Percentiles rank a stretch among this genome's conserved stretches.
phyloP scores from a whole-genome alignment of 1,140 invertebrate genomes.

The Zaprionus africanus region DNA sequence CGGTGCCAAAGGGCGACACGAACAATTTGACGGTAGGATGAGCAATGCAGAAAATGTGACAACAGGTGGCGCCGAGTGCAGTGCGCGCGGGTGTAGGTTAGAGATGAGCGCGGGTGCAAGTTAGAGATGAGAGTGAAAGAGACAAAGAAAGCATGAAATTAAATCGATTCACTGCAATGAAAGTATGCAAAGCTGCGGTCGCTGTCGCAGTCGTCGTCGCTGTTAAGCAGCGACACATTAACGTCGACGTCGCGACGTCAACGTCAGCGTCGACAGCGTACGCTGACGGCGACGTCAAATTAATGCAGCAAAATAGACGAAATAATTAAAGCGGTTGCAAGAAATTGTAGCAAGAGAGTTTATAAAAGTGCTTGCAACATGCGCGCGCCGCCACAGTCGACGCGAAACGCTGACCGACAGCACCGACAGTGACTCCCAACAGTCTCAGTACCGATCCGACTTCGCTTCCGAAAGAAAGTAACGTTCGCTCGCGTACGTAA shows the following conservation, averaged over 20 bases:
- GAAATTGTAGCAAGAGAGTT: constrained; percentile 70
- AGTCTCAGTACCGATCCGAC: constrained; percentile 1
- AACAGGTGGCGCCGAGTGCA: constrained; percentile 1
- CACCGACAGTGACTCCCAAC: constrained; percentile 1
- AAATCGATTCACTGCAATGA: constrained; percentile 21
- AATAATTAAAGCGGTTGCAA: constrained; percentile 69
- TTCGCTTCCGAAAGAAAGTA: constrained; percentile 44
- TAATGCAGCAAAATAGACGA: constrained; percentile 74
- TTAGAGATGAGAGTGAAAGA: constrained; percentile 13
- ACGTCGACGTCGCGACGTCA: background rate
- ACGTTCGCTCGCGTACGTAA: constrained; percentile 48
- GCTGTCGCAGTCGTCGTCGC: background rate
- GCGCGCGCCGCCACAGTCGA: constrained; percentile 70
- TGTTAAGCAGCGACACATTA: constrained; percentile 3
- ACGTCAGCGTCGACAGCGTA: background rate
- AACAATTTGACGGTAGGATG: constrained; percentile 16
- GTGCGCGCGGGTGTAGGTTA: background rate
- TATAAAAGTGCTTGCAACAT: constrained; percentile 80
- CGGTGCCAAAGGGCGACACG: constrained; percentile 31
- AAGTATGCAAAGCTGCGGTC: constrained; percentile 13
- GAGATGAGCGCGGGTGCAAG: constrained; percentile 25
- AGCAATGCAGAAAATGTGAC: constrained; percentile 30
- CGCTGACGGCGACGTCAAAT: constrained; percentile 45
- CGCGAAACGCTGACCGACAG: constrained; percentile 55
- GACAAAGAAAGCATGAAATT: constrained; percentile 3